Conservation (phyloP, 2,888 invertebrate species). For the Tetragonisca angustula region DNA sequence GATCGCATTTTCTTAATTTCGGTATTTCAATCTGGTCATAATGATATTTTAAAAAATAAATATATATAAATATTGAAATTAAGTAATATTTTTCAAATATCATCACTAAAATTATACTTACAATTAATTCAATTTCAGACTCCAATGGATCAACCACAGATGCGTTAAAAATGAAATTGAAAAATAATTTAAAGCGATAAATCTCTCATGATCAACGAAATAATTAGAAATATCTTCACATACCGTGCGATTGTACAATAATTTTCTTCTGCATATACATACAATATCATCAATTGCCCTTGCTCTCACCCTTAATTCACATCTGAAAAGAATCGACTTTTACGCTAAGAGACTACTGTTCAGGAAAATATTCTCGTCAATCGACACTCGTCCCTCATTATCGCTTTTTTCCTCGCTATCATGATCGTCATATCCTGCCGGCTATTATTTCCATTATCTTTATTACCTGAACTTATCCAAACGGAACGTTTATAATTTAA, state of each 20-base stretch:
- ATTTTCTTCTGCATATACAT: conserved; percentile 38
- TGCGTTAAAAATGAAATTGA: not conserved
- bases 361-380: conserved; percentile 9
- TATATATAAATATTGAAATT: not conserved
- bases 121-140: not conserved
- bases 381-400: conserved; percentile 45
- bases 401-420: conserved; percentile 41
- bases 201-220: not conserved
- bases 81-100: not conserved
- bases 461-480: conserved; percentile 50
- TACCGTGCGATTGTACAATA: conserved; percentile 13
- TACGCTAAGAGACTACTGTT: conserved; percentile 15
- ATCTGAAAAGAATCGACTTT: conserved; percentile 51
- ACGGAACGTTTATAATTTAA: conserved; percentile 50
- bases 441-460: conserved; percentile 62
- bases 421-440: conserved; percentile 61
- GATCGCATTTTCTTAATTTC: not conserved
- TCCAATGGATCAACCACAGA: not conserved
- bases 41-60: not conserved
- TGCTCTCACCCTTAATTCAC: conserved; percentile 55
- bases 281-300: conserved; percentile 38
- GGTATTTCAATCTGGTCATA: not conserved
- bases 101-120: not conserved
- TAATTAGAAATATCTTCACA: not conserved
- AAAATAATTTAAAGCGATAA: not conserved